Percentiles rank a stretch among this genome's conserved stretches.
Evolutionary conservation across 2,113 vertebrate genomes (phyloP).

Genomic region (Gymnogyps californianus): DNA sequence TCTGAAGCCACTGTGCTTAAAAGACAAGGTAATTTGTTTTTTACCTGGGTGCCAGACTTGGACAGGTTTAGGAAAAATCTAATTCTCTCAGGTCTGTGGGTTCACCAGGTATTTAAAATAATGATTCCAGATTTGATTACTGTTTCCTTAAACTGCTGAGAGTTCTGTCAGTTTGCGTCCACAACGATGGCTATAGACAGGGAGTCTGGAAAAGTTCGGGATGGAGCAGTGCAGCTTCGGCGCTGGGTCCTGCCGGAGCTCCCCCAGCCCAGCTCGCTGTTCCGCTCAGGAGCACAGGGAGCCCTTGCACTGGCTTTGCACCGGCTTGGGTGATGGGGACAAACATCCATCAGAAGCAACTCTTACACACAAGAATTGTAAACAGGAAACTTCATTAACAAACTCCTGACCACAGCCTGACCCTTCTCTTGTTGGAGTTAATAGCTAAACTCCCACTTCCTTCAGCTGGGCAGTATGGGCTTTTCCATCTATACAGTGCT

Average conservation of each 20-base stretch:
- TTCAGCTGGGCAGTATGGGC: not conserved
- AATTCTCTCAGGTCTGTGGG: not conserved
- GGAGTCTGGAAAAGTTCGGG: not conserved
- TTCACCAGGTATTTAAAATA: not conserved
- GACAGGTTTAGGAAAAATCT: not conserved
- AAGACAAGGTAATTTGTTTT: not conserved
- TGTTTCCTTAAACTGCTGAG: not conserved
- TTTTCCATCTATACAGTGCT: not conserved
- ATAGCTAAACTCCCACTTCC: not conserved
- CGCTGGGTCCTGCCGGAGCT: not conserved
- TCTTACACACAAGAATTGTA: not conserved
- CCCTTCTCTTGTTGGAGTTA: not conserved
- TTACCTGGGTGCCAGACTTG: not conserved
- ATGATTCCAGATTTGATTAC: not conserved
- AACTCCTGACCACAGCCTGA: not conserved
- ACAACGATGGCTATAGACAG: not conserved
- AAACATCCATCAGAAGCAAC: not conserved
- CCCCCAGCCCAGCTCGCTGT: not conserved
- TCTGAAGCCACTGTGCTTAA: not conserved
- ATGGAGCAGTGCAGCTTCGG: not conserved
- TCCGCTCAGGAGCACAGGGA: rapidly evolving
- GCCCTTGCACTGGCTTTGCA: not conserved
- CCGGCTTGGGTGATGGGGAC: not conserved
- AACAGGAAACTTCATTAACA: not conserved
- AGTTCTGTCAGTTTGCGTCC: not conserved